phyloP scores from a whole-genome alignment of 2,888 invertebrate genomes.

The Cynaeus angustus region DNA sequence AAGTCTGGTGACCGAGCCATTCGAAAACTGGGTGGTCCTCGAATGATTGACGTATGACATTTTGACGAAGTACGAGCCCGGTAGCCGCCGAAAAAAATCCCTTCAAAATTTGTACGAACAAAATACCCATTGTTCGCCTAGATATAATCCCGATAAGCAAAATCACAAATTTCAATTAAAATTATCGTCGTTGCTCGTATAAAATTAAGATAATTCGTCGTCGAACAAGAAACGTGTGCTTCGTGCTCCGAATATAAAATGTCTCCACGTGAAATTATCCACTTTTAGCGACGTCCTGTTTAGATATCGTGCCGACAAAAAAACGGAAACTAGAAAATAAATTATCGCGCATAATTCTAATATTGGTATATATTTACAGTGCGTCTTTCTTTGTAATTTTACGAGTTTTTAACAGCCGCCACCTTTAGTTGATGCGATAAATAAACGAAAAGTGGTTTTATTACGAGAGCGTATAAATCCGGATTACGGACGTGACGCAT shows the following conservation, averaged over 20 bases:
- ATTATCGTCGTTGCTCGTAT: constrained; percentile 27
- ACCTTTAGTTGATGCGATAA: constrained; percentile 22
- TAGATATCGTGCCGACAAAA: constrained; percentile 19
- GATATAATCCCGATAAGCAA: constrained; percentile 16
- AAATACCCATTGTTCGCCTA: constrained; percentile 14
- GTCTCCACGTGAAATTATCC: constrained; percentile 14
- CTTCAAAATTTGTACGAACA: constrained; percentile 36
- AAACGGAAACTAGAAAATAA: constrained; percentile 2
- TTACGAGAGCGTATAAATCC: constrained; percentile 32
- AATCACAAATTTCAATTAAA: constrained; percentile 36
- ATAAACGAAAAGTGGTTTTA: constrained; percentile 32
- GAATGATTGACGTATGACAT: constrained; percentile 49
- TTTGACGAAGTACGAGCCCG: constrained; percentile 35
- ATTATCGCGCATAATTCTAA: constrained; percentile 1
- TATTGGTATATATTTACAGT: constrained; percentile 6
- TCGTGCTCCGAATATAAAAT: constrained; percentile 34
- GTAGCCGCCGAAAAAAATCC: constrained; percentile 37
- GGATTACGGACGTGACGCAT: constrained; percentile 37
- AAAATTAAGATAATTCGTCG: constrained; percentile 39
- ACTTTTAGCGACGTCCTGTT: constrained; percentile 29
- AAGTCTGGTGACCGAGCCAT: constrained; percentile 47
- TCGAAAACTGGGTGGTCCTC: constrained; percentile 50
- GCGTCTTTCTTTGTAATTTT: constrained; percentile 36
- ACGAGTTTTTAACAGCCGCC: constrained; percentile 33
- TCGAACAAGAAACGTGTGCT: background rate